Evolutionary conservation across 2,888 invertebrate genomes (phyloP).

Genomic region (Eristalis arbustorum): DNA sequence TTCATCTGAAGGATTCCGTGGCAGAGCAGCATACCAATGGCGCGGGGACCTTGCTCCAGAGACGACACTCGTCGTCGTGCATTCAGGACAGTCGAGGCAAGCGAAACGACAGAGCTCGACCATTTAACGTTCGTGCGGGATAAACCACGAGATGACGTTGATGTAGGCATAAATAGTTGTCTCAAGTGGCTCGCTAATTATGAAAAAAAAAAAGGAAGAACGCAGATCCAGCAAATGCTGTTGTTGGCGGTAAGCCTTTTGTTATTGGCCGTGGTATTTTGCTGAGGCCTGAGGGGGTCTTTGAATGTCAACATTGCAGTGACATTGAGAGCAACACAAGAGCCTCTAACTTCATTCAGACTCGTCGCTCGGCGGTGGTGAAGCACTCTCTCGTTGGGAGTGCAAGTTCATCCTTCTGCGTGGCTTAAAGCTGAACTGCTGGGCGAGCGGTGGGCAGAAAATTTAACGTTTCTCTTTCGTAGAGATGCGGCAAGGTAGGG

Average conservation of each 20-base stretch:
- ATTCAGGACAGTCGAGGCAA: slow-evolving; percentile 21
- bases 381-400: neutral
- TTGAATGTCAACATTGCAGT: neutral
- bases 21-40: slow-evolving; percentile 32
- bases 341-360: neutral
- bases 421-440: neutral
- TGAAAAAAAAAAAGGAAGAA: slow-evolving; percentile 15
- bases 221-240: neutral
- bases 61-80: slow-evolving; percentile 21
- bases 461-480: no score
- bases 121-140: slow-evolving; percentile 43
- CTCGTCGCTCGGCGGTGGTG: neutral
- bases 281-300: neutral
- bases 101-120: slow-evolving; percentile 6
- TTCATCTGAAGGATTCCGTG: slow-evolving; percentile 42
- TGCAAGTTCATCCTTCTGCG: neutral
- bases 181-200: slow-evolving; percentile 64
- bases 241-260: slow-evolving; percentile 6
- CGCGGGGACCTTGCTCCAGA: slow-evolving; percentile 38
- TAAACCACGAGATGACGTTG: slow-evolving; percentile 14
- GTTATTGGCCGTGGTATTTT: neutral
- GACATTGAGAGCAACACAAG: neutral
- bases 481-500: neutral
- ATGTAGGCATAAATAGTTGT: slow-evolving; percentile 59
- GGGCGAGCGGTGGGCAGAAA: no score